A percentile compares a stretch with the other conserved stretches of the same genome.
Evolutionary conservation across 2,888 invertebrate species (phyloP).

Genomic region (Troilus luridus): DNA sequence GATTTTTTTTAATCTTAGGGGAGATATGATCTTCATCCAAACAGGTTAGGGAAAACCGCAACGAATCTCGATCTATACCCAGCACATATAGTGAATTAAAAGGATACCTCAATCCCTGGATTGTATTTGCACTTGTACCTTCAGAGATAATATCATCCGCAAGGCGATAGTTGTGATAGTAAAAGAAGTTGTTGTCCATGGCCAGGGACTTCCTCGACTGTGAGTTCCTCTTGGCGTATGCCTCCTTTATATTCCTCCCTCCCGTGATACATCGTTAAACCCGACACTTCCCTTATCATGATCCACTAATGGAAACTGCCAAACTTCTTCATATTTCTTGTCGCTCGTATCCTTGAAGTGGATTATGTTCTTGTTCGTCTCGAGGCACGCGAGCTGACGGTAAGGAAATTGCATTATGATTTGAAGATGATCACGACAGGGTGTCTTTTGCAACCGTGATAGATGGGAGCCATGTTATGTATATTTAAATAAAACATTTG

Average conservation of each 20-base stretch:
- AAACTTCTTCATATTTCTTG: constrained; percentile 46
- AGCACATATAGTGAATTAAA: no score
- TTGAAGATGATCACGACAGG: constrained; percentile 7
- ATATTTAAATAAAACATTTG: not conserved
- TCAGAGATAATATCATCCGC: constrained; percentile 43
- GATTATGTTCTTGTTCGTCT: constrained; percentile 27
- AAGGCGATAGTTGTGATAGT: not conserved
- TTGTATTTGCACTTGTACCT: not conserved
- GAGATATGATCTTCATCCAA: no score
- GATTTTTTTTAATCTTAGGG: no score
- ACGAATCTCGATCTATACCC: no score
- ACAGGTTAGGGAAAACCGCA: no score
- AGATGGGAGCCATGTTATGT: not conserved
- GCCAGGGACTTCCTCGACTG: not conserved
- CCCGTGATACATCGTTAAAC: constrained; percentile 4
- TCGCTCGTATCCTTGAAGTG: constrained; percentile 31
- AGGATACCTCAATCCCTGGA: no score
- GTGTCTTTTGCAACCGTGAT: not conserved
- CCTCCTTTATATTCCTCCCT: not conserved
- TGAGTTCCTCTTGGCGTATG: not conserved
- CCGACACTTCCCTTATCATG: constrained; percentile 38
- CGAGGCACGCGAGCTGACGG: not conserved
- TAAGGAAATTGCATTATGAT: constrained; percentile 28
- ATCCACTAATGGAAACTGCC: constrained; percentile 47
- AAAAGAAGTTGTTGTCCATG: constrained; percentile 53